Conservation (phyloP, 2,113 vertebrate genomes). For the Sylvia atricapilla region DNA sequence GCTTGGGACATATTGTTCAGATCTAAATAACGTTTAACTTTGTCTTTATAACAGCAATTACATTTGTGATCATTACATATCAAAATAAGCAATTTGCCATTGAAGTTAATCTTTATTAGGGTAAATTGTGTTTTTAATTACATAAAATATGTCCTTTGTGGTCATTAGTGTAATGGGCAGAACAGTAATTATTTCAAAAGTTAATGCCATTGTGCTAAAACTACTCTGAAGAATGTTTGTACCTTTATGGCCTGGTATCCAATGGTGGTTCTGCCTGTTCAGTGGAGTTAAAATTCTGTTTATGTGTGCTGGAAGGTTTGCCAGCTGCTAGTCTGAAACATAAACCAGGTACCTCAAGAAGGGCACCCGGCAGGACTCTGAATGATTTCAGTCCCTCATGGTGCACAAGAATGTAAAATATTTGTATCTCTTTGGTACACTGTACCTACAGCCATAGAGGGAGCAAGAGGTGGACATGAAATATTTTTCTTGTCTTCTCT, state of each 20-base stretch:
- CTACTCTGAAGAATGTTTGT: not conserved
- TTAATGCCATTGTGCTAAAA: not conserved
- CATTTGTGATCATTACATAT: not conserved
- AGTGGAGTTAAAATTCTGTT: not conserved
- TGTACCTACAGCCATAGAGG: not conserved
- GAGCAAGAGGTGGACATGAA: not conserved
- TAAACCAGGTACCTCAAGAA: not conserved
- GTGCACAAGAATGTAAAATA: not conserved
- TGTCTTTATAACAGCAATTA: not conserved
- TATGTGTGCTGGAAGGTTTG: constrained; percentile 1
- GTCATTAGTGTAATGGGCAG: not conserved
- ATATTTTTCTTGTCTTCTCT: constrained; percentile 24
- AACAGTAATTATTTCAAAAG: constrained; percentile 4
- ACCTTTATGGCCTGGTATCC: not conserved
- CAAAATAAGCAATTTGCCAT: not conserved
- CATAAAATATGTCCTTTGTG: not conserved
- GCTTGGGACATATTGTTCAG: not conserved
- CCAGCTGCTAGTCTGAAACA: not conserved
- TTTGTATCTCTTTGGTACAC: not conserved
- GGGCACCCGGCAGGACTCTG: not conserved
- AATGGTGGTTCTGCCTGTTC: not conserved
- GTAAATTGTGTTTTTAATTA: not conserved
- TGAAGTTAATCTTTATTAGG: not conserved
- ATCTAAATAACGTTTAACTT: not conserved
- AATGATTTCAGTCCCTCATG: not conserved